phyloP scores from a whole-genome alignment of 2,888 invertebrate species.

The Drosophila borealis region DNA sequence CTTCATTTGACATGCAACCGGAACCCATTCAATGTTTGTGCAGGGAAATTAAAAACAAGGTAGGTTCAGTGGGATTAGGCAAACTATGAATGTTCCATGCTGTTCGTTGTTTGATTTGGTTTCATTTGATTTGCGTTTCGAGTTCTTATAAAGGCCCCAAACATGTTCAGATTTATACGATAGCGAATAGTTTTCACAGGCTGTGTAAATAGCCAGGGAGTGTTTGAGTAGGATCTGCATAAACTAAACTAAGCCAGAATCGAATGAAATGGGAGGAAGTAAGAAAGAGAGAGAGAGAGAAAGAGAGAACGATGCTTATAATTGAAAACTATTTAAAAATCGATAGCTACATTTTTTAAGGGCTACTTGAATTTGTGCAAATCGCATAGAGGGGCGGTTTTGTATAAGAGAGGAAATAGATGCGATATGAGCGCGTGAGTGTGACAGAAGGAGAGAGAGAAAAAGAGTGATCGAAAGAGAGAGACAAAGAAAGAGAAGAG shows the following conservation, averaged over 20 bases:
- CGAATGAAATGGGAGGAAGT: no score
- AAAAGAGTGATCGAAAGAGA: neutral
- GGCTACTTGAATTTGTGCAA: neutral
- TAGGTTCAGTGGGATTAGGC: slow-evolving; percentile 34
- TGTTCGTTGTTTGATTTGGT: slow-evolving; percentile 35
- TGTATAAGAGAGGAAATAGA: neutral
- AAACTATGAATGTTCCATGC: slow-evolving; percentile 31
- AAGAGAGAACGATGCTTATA: no score
- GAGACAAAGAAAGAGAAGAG: neutral
- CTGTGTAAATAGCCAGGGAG: neutral
- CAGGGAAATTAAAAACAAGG: slow-evolving; percentile 65
- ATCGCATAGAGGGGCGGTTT: neutral
- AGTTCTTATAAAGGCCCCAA: slow-evolving; percentile 4
- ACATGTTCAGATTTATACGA: slow-evolving; percentile 12
- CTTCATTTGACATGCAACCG: slow-evolving; percentile 75
- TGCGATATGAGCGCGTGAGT: neutral
- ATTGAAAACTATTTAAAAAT: no score
- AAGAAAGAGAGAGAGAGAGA: neutral
- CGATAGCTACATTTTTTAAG: no score
- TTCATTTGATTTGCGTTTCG: slow-evolving; percentile 25
- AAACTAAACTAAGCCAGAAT: no score
- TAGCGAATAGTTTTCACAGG: neutral
- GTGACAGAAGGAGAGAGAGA: neutral
- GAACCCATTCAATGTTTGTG: slow-evolving; percentile 67
- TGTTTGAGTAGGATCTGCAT: no score